Conservation (phyloP, 2,888 invertebrate genomes). For the Caenorhabditis drosophilae region DNA sequence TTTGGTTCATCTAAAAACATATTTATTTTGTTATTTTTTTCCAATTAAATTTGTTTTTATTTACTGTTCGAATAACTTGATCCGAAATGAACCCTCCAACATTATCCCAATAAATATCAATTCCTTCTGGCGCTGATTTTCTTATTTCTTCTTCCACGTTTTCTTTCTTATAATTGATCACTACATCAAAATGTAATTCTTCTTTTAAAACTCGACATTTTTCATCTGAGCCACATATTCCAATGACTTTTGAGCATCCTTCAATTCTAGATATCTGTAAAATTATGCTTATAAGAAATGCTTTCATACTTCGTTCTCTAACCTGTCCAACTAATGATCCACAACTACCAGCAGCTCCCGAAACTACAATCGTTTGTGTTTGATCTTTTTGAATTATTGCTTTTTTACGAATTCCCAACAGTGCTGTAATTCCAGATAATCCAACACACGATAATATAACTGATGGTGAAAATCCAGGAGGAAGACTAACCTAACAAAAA, state of each 20-base stretch:
- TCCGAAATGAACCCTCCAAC: conserved; percentile 70
- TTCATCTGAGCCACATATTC: conserved; percentile 70
- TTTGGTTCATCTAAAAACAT: conserved; percentile 69
- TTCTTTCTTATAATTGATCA: conserved; percentile 69
- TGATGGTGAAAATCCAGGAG: conserved; percentile 48
- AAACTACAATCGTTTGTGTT: conserved; percentile 70
- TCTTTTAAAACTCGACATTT: conserved; percentile 65
- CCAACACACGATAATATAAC: conserved; percentile 65
- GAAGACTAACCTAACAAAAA: conserved; percentile 39
- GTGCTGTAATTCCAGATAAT: conserved; percentile 69
- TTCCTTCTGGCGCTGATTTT: conserved; percentile 68
- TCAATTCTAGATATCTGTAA: conserved; percentile 67
- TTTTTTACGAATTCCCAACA: conserved; percentile 64
- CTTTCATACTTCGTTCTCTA: too few species aligned
- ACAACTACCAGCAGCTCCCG: conserved; percentile 70
- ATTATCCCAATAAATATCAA: conserved; percentile 71
- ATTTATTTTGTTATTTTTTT: conserved; percentile 4
- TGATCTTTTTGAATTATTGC: conserved; percentile 66
- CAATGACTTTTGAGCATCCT: conserved; percentile 69
- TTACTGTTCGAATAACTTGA: conserved; percentile 69
- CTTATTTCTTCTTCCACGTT: conserved; percentile 62
- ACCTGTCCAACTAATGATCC: conserved; percentile 71
- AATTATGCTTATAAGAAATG: too few species aligned
- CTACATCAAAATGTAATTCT: conserved; percentile 69
- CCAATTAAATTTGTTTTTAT: too few species aligned